Evolutionary conservation across 2,888 invertebrate genomes (phyloP), one percentile per base, ranked within the genome.

Genomic region (Blastobasis lacticolella): DNA sequence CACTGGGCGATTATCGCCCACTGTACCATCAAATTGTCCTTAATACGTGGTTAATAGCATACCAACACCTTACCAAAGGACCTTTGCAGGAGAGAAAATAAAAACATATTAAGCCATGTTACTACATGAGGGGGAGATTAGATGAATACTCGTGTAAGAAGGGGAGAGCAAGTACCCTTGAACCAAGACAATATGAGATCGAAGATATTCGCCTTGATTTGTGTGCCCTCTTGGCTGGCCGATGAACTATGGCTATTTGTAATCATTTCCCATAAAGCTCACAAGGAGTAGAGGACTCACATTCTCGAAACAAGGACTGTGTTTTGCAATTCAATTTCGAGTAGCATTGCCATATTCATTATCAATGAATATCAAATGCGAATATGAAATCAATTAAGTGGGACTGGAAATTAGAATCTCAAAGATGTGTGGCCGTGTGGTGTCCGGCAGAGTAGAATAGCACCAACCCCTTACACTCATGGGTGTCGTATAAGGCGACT

Each of bases 21-120:
- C 48, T 49, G 49, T 47, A 51, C 60, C 60, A 62, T 66, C 62
- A 66, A 64, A 63, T 61, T 59, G 62, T 62, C 64, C 60, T 62
- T 61, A 55, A 57, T 58, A 58, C 62, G 57, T 62, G 58, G 55
- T 60, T 57, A 54, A 51, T 8, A 56, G 59, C 58, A 62, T 60
- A 58, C 59, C 54, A 58, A 59, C 55, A 59, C 57, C 59, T 59
- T 62, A 56, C 2, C 23, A 23, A 23, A 23, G 23, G 23, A 23
- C 23, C 23, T 23, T 23, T 23, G 23, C 23, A 38, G 49, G 47
- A 52, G 49, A 52, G 49, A 49, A 49, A 51, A 43, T n/a, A 44
- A 44, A 49, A 48, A 50, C 49, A 10, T 23, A 48, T 48, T 49
- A 53, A n/a, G 10, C 9, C 43, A 43, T 37, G 49, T 41, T n/a